Evolutionary conservation across 1,140 invertebrate genomes (phyloP), one percentile per base, ranked within the genome.

Genomic region (Gonioctena quinquepunctata): DNA sequence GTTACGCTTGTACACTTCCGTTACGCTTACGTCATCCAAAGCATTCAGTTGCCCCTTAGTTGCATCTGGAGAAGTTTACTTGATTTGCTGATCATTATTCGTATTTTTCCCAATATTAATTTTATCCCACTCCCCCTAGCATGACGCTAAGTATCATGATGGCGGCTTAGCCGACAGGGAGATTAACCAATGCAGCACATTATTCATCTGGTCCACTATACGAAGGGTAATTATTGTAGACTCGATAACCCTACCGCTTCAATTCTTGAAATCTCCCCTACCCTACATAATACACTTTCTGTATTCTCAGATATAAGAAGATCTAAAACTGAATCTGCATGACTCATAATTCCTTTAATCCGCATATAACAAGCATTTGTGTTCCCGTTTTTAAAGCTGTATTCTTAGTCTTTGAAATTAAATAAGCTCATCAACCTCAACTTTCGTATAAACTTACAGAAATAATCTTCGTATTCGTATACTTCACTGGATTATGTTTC

Each of bases 301-400:
- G 64, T 69, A 68, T 68, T 56, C 64, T 73, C 68, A 73, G 76
- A 77, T 79, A 76, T 79, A 79, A 79, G 77, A 77, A 79, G 77
- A 77, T 79, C 74, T 75, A 71, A 65, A 73, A 66, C 67, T 70
- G 70, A 75, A 66, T 69, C 72, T 74, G 73, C 73, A 80, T 80
- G 78, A 80, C 73, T 79, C 78, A 80, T 79, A 80, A 80, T 74
- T 73, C 76, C 73, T 71, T 77, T 80, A 80, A 80, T 80, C 78
- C 78, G 64, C 56, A 80, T 78, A 80, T 80, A 80, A 80, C 78
- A 79, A 80, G 78, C 78, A 78, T 77, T 76, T 71, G 64, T 76
- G 68, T 73, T 68, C 74, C 71, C 62, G 74, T 75, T 77, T 77
- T 77, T 77, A 67, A 76, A 68, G 68, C 66, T 66, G 71, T 49